Evolutionary conservation across 2,797 vertebrate species (phyloP).

Genomic region (Pseudochirops cupreus): DNA sequence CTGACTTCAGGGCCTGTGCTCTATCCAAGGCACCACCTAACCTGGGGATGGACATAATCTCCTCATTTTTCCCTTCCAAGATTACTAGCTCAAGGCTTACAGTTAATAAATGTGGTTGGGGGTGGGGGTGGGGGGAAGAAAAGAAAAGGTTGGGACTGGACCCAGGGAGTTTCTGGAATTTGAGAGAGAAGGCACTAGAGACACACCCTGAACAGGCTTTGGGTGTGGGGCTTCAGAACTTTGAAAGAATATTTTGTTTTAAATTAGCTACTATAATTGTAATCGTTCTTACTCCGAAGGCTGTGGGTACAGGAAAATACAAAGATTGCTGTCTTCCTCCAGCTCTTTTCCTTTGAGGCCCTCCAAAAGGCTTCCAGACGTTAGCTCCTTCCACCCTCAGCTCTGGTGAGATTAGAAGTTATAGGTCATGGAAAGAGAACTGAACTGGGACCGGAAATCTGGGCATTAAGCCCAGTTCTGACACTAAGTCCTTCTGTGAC

Average conservation of each 20-base stretch:
- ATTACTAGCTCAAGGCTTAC: not conserved
- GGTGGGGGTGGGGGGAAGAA: no score
- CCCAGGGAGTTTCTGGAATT: not conserved
- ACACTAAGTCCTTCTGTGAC: not conserved
- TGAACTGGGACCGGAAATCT: not conserved
- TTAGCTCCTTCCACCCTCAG: not conserved
- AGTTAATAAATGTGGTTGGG: not conserved
- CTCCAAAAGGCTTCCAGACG: not conserved
- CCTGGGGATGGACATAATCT: not conserved
- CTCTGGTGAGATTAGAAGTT: not conserved
- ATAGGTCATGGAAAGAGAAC: not conserved
- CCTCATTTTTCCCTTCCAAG: not conserved
- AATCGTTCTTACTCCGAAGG: not conserved
- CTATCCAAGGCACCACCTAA: not conserved
- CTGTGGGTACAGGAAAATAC: not conserved
- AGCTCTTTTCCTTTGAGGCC: not conserved
- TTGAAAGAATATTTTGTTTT: not conserved
- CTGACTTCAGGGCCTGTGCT: not conserved
- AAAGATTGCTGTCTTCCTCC: not conserved
- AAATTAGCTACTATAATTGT: not conserved
- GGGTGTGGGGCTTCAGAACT: not conserved
- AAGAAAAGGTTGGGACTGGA: not conserved
- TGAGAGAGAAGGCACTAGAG: not conserved
- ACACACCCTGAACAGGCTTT: not conserved
- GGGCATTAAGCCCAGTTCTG: not conserved